Conservation (phyloP, 2,797 vertebrate genomes). For the Vipera latastei region DNA sequence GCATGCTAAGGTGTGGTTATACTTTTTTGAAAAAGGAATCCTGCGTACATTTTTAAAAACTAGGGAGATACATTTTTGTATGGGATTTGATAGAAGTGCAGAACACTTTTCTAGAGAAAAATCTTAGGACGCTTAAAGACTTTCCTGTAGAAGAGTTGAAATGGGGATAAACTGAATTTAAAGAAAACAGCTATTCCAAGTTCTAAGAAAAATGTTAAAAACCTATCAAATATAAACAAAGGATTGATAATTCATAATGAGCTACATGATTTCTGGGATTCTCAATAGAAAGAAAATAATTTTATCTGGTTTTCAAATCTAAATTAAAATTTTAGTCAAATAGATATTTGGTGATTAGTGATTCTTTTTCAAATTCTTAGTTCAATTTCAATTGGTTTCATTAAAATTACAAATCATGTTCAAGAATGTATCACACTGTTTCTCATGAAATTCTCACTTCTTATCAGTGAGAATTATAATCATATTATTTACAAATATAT, state of each 20-base stretch:
- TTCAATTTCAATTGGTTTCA: neutral
- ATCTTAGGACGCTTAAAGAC: neutral
- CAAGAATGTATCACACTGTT: neutral
- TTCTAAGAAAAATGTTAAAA: neutral
- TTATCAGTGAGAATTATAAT: neutral
- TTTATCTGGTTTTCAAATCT: neutral
- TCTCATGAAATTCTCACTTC: neutral
- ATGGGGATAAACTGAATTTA: neutral
- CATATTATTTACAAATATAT: neutral
- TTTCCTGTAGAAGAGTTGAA: neutral
- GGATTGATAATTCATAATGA: neutral
- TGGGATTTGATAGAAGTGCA: neutral
- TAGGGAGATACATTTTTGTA: neutral
- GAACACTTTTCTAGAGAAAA: neutral
- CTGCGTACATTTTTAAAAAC: neutral
- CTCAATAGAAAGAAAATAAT: neutral
- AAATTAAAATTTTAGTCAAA: neutral
- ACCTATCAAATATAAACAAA: neutral
- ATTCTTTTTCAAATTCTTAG: neutral
- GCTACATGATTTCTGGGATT: neutral
- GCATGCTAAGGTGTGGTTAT: neutral
- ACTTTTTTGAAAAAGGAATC: neutral
- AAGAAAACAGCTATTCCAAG: neutral
- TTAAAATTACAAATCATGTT: neutral
- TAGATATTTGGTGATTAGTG: neutral